A percentile compares a stretch with the other conserved stretches of the same genome.
Evolutionary conservation across 2,888 invertebrate genomes (phyloP).

Genomic region (Rhagium mordax): DNA sequence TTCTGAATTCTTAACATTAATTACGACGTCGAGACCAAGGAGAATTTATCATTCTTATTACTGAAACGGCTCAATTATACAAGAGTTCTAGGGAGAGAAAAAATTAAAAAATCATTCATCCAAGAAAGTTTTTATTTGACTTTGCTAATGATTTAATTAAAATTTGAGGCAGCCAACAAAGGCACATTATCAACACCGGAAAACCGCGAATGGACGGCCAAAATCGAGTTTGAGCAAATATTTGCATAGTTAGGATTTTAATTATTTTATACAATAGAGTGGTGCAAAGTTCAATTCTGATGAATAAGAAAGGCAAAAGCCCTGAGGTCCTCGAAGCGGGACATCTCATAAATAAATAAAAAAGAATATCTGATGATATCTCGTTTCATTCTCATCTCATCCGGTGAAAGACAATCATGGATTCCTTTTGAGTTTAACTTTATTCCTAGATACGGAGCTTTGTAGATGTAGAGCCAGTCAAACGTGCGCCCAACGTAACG

Average conservation of each 20-base stretch:
- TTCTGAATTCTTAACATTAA: not conserved
- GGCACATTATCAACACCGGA: constrained; percentile 7
- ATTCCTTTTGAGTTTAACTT: not conserved
- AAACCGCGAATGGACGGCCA: constrained; percentile 14
- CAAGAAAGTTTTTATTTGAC: not conserved
- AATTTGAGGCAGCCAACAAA: constrained; percentile 12
- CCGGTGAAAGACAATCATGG: constrained; percentile 1
- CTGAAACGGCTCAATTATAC: constrained; percentile 2
- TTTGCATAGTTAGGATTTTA: constrained; percentile 37
- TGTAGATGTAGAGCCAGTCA: not conserved
- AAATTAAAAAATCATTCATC: constrained; percentile 9
- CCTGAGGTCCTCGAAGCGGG: constrained; percentile 6
- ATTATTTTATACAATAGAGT: constrained; percentile 29
- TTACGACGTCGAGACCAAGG: not conserved
- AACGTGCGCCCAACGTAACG: not conserved
- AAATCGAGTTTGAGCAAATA: constrained; percentile 18
- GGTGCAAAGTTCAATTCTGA: constrained; percentile 24
- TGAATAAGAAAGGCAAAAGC: constrained; percentile 21
- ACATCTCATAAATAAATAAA: constrained; percentile 23
- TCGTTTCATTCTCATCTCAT: constrained; percentile 9
- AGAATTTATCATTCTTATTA: not conserved
- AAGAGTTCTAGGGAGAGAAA: not conserved
- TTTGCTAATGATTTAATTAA: constrained; percentile 33
- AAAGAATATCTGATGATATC: constrained; percentile 20
- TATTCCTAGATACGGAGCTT: not conserved